A percentile compares a stretch with the other conserved stretches of the same genome.
These are phyloP conservation scores for Hemibagrus guttatus DNA, from an alignment of 2,797 vertebrate genomes.

Conservation along the genomic window DNA sequence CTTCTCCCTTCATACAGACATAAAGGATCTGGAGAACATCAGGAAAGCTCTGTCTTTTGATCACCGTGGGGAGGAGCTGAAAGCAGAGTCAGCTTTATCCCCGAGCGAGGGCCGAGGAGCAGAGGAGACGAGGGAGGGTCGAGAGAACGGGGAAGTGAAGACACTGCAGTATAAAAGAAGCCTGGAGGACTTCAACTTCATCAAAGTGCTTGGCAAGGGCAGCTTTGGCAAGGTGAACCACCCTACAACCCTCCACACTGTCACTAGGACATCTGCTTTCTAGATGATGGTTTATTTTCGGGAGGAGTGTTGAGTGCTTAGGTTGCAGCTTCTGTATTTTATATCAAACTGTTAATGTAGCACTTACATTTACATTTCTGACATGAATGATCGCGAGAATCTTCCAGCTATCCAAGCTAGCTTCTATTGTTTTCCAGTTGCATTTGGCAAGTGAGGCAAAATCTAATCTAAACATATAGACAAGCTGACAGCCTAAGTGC, in stretches of 20 bases:
- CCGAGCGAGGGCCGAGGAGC: conserved; percentile 23
- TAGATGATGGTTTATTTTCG: not conserved
- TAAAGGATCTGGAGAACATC: conserved; percentile 93
- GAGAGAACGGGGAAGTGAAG: conserved; percentile 86
- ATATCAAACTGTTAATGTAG: not conserved
- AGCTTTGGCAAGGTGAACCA: conserved; percentile 91
- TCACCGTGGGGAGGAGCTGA: conserved; percentile 87
- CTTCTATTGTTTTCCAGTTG: not conserved
- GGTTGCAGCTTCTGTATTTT: not conserved
- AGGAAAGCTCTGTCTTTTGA: conserved; percentile 92
- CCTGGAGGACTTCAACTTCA: conserved; percentile 91
- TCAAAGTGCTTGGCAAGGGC: conserved; percentile 97
- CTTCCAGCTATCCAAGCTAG: too few species aligned
- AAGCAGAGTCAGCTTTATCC: conserved; percentile 67
- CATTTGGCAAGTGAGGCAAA: not conserved
- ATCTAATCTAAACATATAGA: not conserved
- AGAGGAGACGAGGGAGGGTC: conserved; percentile 67
- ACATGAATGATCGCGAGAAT: not conserved
- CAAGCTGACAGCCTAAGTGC: not conserved
- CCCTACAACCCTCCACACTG: not conserved
- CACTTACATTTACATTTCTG: not conserved
- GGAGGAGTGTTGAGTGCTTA: not conserved
- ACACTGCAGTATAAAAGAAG: conserved; percentile 79
- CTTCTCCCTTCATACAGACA: conserved; percentile 70
- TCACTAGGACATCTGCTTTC: not conserved